Evolutionary conservation across 35 echinoderm and acorn worm species (phyloP).

Genomic region (Anneissia japonica): DNA sequence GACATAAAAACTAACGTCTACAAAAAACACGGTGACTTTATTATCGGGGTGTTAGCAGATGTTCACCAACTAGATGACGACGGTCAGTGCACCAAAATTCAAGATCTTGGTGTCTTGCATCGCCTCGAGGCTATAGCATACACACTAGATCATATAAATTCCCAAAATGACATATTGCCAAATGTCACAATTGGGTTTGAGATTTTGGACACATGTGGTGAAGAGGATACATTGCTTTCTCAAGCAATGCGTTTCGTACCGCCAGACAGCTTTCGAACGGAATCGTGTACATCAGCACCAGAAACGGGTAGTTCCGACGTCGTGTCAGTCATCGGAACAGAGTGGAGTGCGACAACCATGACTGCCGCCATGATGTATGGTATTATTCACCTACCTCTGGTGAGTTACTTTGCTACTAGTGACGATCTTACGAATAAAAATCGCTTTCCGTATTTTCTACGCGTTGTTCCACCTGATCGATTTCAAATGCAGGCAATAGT

Average conservation of each 20-base stretch:
- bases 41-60: slow-evolving; percentile 41
- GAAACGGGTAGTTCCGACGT: background rate
- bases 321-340: slow-evolving; percentile 47
- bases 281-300: background rate
- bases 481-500: slow-evolving; percentile 41
- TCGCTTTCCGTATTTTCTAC: slow-evolving; percentile 47
- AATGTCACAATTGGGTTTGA: slow-evolving; percentile 58
- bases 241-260: slow-evolving; percentile 24
- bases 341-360: slow-evolving; percentile 44
- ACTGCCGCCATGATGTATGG: slow-evolving; percentile 35
- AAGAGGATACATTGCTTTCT: background rate
- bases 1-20: slow-evolving; percentile 5
- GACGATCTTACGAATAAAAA: slow-evolving; percentile 36
- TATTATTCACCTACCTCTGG: slow-evolving; percentile 25
- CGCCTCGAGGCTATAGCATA: slow-evolving; percentile 86
- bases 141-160: slow-evolving; percentile 64
- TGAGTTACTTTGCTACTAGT: slow-evolving; percentile 60
- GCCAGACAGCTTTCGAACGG: background rate
- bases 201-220: slow-evolving; percentile 55
- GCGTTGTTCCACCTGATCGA: slow-evolving; percentile 51
- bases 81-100: slow-evolving; percentile 18
- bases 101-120: slow-evolving; percentile 46
- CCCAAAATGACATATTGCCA: slow-evolving; percentile 56
- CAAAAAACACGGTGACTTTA: slow-evolving; percentile 30
- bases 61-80: slow-evolving; percentile 9